These are phyloP conservation scores for Chamaetylas fuelleborni DNA, from an alignment of 2,113 vertebrate genomes.

Conservation along the genomic window DNA sequence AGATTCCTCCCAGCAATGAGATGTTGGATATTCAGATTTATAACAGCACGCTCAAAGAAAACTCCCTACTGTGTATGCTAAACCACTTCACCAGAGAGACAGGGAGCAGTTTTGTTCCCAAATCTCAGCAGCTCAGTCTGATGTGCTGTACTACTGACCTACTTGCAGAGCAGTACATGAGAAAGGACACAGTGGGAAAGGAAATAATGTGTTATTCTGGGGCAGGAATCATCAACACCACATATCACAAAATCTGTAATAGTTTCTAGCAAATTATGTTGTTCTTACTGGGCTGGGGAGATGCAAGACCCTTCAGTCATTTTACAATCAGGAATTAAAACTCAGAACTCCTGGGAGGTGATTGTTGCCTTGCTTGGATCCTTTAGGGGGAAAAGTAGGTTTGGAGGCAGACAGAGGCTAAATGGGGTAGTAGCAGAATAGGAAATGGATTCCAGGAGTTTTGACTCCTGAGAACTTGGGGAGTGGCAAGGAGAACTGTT, in stretches of 20 bases:
- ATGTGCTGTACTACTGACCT: neutral
- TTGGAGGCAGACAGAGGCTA: neutral
- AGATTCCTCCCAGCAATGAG: neutral
- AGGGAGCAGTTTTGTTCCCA: neutral
- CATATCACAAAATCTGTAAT: neutral
- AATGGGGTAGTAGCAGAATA: neutral
- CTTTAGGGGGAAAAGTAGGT: neutral
- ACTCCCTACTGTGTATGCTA: neutral
- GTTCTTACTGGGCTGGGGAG: neutral
- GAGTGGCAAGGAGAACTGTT: neutral
- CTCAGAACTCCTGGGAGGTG: neutral
- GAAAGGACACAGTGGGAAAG: neutral
- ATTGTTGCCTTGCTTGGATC: neutral
- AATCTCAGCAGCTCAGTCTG: neutral
- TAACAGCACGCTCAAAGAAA: neutral
- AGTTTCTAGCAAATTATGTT: neutral
- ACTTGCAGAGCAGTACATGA: neutral
- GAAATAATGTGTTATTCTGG: neutral
- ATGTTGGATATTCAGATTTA: neutral
- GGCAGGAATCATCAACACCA: neutral
- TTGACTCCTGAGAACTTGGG: neutral
- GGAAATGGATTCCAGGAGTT: neutral
- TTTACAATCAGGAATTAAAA: neutral
- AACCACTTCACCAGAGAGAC: neutral
- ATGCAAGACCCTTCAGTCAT: neutral